phyloP scores from a whole-genome alignment of 2,888 invertebrate genomes.

The Belgica antarctica region DNA sequence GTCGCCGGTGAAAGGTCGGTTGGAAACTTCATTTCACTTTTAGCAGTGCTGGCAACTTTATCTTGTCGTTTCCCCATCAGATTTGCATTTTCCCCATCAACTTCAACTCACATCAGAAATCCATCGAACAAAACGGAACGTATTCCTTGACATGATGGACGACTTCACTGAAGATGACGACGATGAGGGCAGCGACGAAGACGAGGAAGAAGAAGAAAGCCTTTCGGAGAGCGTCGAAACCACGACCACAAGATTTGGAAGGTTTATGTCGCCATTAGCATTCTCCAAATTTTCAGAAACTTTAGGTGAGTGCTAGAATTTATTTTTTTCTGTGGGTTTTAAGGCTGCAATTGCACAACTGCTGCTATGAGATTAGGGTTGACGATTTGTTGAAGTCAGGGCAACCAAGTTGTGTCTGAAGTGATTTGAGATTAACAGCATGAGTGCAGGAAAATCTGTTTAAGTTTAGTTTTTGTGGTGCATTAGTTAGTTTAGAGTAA shows the following conservation, averaged over 20 bases:
- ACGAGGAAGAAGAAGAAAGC: conserved; percentile 27
- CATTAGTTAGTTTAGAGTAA: too few species aligned
- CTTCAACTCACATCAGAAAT: not conserved
- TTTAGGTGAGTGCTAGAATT: conserved; percentile 47
- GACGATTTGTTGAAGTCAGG: too few species aligned
- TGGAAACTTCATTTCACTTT: not conserved
- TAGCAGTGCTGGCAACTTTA: not conserved
- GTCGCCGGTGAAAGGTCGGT: conserved; percentile 23
- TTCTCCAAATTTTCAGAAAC: conserved; percentile 65
- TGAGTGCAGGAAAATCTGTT: too few species aligned
- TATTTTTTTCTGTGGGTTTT: too few species aligned
- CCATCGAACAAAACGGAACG: conserved; percentile 25
- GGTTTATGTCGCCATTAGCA: conserved; percentile 62
- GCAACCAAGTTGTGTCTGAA: too few species aligned
- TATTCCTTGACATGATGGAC: conserved; percentile 41
- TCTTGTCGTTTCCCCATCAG: conserved; percentile 31
- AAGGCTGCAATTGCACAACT: not conserved
- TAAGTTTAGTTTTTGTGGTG: too few species aligned
- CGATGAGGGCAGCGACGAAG: conserved; percentile 37
- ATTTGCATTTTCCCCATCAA: conserved; percentile 42
- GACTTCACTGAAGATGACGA: conserved; percentile 39
- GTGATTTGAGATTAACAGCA: too few species aligned
- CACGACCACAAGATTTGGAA: conserved; percentile 50
- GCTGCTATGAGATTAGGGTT: too few species aligned
- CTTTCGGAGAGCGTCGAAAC: conserved; percentile 51